Percentiles rank a stretch among this genome's conserved stretches.
These are phyloP conservation scores for Lepidurus couesii DNA, from an alignment of 1,140 invertebrate species.

Conservation along the genomic window DNA sequence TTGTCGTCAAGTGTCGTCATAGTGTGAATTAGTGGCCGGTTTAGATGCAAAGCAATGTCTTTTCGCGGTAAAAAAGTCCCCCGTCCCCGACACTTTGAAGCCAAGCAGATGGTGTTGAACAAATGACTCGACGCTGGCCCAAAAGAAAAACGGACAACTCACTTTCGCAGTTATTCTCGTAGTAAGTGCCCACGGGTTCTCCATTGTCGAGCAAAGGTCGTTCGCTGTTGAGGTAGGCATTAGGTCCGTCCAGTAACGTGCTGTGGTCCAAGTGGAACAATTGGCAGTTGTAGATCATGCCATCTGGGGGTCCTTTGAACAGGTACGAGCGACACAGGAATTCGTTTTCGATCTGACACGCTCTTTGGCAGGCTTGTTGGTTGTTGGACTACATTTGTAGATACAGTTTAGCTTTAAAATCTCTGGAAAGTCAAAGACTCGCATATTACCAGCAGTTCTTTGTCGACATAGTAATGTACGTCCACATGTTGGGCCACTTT, in stretches of 20 bases:
- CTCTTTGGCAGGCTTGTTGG: conserved; percentile 65
- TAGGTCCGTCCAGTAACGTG: conserved; percentile 82
- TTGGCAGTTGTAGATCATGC: conserved; percentile 62
- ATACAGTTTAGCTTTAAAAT: conserved; percentile 28
- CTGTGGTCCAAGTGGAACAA: conserved; percentile 88
- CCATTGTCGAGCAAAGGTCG: conserved; percentile 84
- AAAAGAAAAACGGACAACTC: conserved; percentile 35
- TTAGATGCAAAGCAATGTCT: conserved; percentile 33
- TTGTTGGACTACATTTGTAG: conserved; percentile 27
- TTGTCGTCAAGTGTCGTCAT: not conserved
- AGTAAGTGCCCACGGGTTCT: conserved; percentile 78
- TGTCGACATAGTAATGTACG: conserved; percentile 87
- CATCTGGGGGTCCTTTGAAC: conserved; percentile 53
- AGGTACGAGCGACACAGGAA: conserved; percentile 87
- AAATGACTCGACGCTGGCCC: conserved; percentile 1
- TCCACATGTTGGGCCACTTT: conserved; percentile 85
- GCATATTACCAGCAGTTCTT: conserved; percentile 67
- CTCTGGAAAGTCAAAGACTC: not conserved
- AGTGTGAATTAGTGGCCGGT: not conserved
- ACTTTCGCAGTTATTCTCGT: conserved; percentile 76
- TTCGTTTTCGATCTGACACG: conserved; percentile 87
- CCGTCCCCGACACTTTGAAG: no score
- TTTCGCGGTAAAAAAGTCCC: not conserved
- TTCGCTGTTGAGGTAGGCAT: conserved; percentile 80
- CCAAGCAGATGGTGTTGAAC: conserved; percentile 29